These are phyloP conservation scores for Bombylius discolor DNA, from an alignment of 2,888 invertebrate genomes.

Conservation along the genomic window DNA sequence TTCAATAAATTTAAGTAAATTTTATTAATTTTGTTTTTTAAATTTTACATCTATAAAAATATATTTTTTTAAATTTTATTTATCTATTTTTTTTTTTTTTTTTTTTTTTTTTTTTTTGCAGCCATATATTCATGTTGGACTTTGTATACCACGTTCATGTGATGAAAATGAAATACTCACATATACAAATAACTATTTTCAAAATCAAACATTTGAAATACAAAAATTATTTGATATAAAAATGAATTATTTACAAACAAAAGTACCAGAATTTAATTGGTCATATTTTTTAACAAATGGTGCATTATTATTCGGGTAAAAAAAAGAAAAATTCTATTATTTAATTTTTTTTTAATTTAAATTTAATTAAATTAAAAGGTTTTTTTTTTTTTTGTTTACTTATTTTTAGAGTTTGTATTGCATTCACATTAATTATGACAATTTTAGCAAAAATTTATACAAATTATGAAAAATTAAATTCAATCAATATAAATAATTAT, in stretches of 20 bases:
- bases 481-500: background rate
- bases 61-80: no score
- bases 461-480: background rate
- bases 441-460: background rate
- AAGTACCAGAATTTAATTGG: constrained; percentile 23
- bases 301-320: background rate
- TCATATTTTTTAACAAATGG: background rate
- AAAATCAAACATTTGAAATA: constrained; percentile 20
- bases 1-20: no score
- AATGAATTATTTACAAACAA: constrained; percentile 19
- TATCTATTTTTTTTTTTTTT: no score
- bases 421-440: background rate
- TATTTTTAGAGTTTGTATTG: background rate
- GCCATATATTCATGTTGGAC: constrained; percentile 30
- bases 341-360: no score
- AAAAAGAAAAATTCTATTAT: no score
- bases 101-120: background rate
- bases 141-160: constrained; percentile 37
- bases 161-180: constrained; percentile 22
- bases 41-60: no score
- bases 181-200: constrained; percentile 25
- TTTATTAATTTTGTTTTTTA: no score
- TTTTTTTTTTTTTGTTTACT: background rate
- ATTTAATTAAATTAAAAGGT: background rate
- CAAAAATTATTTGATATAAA: constrained; percentile 27